Evolutionary conservation across 2,888 invertebrate species (phyloP).

Genomic region (Thecocarcelia acutangulata): DNA sequence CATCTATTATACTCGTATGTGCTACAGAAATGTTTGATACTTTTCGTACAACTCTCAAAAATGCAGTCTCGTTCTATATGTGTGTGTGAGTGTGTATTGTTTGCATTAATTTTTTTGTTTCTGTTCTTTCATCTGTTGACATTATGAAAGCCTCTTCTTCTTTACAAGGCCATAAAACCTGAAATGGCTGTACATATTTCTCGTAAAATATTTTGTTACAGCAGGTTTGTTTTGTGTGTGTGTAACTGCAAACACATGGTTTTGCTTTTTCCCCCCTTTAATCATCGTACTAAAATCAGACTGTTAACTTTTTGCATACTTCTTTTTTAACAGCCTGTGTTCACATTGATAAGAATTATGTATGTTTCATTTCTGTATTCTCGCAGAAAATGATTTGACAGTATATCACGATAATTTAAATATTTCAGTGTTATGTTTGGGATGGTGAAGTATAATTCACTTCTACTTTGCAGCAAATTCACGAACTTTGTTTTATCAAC

Average conservation of each 20-base stretch:
- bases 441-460: background rate
- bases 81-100: background rate
- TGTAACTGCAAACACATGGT: conserved; percentile 9
- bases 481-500: background rate
- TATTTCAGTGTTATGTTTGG: conserved; percentile 2
- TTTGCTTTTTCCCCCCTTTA: conserved; percentile 1
- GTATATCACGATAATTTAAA: conserved; percentile 16
- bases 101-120: background rate
- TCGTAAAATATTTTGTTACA: background rate
- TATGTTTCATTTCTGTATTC: background rate
- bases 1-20: no score
- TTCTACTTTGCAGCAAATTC: background rate
- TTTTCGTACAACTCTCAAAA: no score
- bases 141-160: conserved; percentile 24
- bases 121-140: conserved; percentile 30
- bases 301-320: background rate
- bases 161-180: background rate
- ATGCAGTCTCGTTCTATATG: background rate
- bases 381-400: conserved; percentile 15
- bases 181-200: conserved; percentile 11
- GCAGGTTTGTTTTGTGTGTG: background rate
- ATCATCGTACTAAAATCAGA: conserved; percentile 29
- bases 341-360: conserved; percentile 40
- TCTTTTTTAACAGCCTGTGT: conserved; percentile 17
- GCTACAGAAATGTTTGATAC: no score